These are phyloP conservation scores for Luidia sarsii DNA, from an alignment of 53 echinoderm and acorn worm genomes.

Conservation along the genomic window DNA sequence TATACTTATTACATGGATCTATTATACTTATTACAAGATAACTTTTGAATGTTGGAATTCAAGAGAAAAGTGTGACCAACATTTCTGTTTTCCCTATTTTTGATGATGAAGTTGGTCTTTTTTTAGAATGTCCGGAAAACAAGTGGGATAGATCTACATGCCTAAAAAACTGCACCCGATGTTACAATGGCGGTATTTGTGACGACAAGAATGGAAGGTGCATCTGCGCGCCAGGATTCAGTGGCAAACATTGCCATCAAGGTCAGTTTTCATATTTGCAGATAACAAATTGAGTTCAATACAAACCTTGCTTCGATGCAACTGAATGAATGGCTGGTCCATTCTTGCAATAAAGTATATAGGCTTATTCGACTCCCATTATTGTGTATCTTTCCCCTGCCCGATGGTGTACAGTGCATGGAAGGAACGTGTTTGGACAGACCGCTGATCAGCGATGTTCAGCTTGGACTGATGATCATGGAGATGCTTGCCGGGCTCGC, in stretches of 20 bases:
- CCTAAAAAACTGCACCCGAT: neutral
- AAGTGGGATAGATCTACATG: constrained; percentile 27
- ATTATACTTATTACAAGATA: too few species aligned
- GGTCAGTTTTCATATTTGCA: too few species aligned
- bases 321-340: too few species aligned
- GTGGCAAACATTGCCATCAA: constrained; percentile 41
- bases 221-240: constrained; percentile 61
- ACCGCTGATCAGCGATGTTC: neutral
- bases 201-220: constrained; percentile 44
- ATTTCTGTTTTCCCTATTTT: neutral
- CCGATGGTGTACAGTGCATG: constrained; percentile 14
- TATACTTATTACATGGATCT: too few species aligned
- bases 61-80: neutral
- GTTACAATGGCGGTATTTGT: constrained; percentile 59
- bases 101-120: neutral
- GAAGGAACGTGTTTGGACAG: constrained; percentile 20
- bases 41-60: too few species aligned
- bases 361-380: too few species aligned
- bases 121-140: too few species aligned
- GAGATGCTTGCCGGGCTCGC: constrained; percentile 51
- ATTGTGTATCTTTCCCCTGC: too few species aligned
- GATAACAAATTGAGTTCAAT: too few species aligned
- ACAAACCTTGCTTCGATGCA: too few species aligned
- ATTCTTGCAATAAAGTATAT: too few species aligned
- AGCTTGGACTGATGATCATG: constrained; percentile 5